Conservation (phyloP, 1,140 invertebrate genomes). For the Drosophila mauritiana region DNA sequence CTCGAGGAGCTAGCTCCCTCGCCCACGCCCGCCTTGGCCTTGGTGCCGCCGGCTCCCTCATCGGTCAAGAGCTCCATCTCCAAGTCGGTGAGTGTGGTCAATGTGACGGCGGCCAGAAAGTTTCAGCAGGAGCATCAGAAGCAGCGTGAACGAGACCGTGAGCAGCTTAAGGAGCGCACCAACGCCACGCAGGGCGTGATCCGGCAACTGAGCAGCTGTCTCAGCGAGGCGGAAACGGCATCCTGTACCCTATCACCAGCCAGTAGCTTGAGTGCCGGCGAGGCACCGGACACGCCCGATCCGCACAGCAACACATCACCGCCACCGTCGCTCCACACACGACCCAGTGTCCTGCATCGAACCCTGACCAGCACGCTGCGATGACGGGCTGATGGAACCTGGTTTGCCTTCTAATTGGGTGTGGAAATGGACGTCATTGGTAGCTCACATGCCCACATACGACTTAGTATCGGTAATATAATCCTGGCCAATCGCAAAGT, state of each 20-base stretch:
- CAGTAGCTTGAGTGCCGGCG: conserved; percentile 43
- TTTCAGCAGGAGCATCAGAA: conserved; percentile 58
- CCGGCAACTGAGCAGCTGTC: conserved; percentile 42
- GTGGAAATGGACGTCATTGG: conserved; percentile 42
- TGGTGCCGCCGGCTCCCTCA: conserved; percentile 85
- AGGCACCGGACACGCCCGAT: conserved; percentile 49
- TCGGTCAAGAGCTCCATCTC: conserved; percentile 85
- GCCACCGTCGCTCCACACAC: conserved; percentile 16
- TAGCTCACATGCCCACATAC: conserved; percentile 15
- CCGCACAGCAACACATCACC: conserved; percentile 50
- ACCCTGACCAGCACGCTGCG: conserved; percentile 58
- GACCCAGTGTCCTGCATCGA: conserved; percentile 59
- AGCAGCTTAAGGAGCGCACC: conserved; percentile 17
- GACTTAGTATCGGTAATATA: conserved; percentile 1
- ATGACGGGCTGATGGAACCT: conserved; percentile 44
- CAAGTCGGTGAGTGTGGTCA: conserved; percentile 84
- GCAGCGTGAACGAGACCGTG: conserved; percentile 21
- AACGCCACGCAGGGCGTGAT: conserved; percentile 30
- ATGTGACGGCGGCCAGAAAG: conserved; percentile 75
- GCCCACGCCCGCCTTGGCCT: conserved; percentile 70
- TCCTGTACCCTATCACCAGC: conserved; percentile 54
- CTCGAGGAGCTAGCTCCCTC: conserved; percentile 62
- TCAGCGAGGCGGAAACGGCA: conserved; percentile 46
- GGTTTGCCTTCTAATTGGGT: conserved; percentile 43
- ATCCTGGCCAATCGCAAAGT: background rate